Conservation (phyloP, 2,888 invertebrate genomes). For the Netelia virgata region DNA sequence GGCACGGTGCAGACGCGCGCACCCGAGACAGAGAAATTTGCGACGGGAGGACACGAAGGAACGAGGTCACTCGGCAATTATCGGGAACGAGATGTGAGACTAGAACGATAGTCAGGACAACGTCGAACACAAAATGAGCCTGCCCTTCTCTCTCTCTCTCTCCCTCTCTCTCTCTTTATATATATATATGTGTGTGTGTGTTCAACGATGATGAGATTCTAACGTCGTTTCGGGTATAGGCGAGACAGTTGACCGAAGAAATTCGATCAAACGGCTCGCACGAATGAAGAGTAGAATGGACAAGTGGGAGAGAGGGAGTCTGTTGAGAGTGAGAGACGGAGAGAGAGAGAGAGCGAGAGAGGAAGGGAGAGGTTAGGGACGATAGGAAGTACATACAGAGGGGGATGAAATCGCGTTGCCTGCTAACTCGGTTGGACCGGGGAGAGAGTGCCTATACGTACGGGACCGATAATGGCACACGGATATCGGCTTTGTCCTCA, state of each 20-base stretch:
- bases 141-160: not conserved
- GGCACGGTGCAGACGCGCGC: not conserved
- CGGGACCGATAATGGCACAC: slow-evolving; percentile 55
- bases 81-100: slow-evolving; percentile 41
- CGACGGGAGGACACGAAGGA: slow-evolving; percentile 55
- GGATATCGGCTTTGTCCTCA: slow-evolving; percentile 62
- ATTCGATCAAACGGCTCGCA: not conserved
- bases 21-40: slow-evolving; percentile 2
- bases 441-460: slow-evolving; percentile 1
- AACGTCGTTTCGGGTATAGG: slow-evolving; percentile 60
- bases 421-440: slow-evolving; percentile 33
- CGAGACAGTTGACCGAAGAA: slow-evolving; percentile 21
- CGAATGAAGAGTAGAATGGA: not conserved
- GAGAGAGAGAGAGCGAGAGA: not conserved
- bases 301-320: slow-evolving; percentile 27
- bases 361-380: not conserved
- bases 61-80: slow-evolving; percentile 68
- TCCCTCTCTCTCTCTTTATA: not conserved
- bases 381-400: not conserved
- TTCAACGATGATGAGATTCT: slow-evolving; percentile 52
- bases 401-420: slow-evolving; percentile 30
- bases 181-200: not conserved
- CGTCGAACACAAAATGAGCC: slow-evolving; percentile 2
- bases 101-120: too few relatives aligned
- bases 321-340: not conserved